Evolutionary conservation across 2,888 invertebrate genomes (phyloP).

Genomic region (Trichogramma dendrolimi): DNA sequence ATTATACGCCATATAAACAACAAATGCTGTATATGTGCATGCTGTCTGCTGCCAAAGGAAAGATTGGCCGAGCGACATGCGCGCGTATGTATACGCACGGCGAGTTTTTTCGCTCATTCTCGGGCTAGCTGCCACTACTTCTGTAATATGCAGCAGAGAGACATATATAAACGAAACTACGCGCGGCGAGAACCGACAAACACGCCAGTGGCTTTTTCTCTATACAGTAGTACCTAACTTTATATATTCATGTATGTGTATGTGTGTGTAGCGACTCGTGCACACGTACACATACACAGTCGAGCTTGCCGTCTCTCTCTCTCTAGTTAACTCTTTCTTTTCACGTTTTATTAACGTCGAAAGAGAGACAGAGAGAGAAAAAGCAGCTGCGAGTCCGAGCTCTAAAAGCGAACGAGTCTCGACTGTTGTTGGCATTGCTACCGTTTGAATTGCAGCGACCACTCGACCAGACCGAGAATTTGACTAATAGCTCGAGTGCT

Average conservation of each 20-base stretch:
- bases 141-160: no score
- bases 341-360: constrained; percentile 19
- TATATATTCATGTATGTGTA: background rate
- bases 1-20: no score
- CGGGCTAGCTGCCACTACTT: background rate
- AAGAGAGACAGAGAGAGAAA: constrained; percentile 5
- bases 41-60: constrained; percentile 30
- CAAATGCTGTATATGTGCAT: no score
- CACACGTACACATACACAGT: no score
- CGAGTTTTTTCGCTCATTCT: constrained; percentile 5
- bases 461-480: constrained; percentile 17
- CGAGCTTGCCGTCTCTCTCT: background rate
- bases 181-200: no score
- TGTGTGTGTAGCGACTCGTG: no score
- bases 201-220: background rate
- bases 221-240: background rate
- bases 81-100: background rate
- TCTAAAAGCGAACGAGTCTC: no score
- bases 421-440: no score
- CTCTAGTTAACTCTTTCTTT: constrained; percentile 17
- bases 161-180: no score
- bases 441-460: constrained; percentile 5
- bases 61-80: constrained; percentile 15
- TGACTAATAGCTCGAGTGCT: constrained; percentile 1
- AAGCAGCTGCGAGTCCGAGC: constrained; percentile 15